phyloP scores from a whole-genome alignment of 2,888 invertebrate genomes.

The Drosophila helvetica region DNA sequence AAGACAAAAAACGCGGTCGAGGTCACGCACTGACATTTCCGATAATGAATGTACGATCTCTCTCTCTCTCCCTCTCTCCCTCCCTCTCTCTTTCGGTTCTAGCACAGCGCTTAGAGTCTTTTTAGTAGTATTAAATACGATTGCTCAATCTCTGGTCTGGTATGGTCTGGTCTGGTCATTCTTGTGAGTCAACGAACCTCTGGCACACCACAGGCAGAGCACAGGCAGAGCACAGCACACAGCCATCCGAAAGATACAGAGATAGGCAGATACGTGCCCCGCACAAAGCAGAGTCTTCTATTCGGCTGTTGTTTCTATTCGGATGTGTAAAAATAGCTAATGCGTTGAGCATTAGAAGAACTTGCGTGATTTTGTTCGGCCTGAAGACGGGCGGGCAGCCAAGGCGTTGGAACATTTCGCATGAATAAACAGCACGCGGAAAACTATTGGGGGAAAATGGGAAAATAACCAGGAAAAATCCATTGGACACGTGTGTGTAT shows the following conservation, averaged over 20 bases:
- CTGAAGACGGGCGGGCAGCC: conserved; percentile 29
- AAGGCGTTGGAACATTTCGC: conserved; percentile 51
- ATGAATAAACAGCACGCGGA: conserved; percentile 46
- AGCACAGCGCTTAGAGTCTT: background rate
- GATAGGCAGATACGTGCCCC: conserved; percentile 61
- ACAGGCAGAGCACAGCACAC: background rate
- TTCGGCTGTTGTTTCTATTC: conserved; percentile 29
- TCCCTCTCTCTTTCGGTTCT: too few relatives aligned
- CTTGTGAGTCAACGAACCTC: conserved; percentile 72
- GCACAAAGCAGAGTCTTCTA: conserved; percentile 39
- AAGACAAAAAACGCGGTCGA: conserved; percentile 68
- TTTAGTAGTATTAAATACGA: conserved; percentile 46
- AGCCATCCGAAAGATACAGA: conserved; percentile 41
- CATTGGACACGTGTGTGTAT: background rate
- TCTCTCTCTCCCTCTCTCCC: background rate
- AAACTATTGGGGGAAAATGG: conserved; percentile 3
- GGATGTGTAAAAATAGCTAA: conserved; percentile 53
- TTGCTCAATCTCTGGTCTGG: conserved; percentile 60
- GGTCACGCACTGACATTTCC: conserved; percentile 79
- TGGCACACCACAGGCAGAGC: too few relatives aligned
- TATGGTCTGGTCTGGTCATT: conserved; percentile 21
- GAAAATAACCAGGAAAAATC: conserved; percentile 15
- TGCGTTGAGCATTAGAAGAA: conserved; percentile 75
- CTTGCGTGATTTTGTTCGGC: conserved; percentile 40
- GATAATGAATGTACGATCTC: conserved; percentile 48